Evolutionary conservation across 2,888 invertebrate genomes (phyloP), one percentile per base, ranked within the genome.

Genomic region (Dyspetes luteomarginatus): DNA sequence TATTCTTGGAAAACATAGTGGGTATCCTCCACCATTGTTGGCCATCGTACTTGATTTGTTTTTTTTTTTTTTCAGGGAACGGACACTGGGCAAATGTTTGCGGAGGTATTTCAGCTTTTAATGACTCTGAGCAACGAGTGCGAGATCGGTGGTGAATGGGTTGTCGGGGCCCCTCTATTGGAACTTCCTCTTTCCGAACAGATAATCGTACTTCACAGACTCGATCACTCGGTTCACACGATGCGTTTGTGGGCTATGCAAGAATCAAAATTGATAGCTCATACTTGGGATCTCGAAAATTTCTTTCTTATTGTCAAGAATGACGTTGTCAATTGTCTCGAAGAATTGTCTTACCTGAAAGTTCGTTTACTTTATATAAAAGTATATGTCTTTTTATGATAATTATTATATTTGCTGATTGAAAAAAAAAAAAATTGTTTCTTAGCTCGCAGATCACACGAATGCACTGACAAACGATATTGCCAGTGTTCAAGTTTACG

Each of bases 121-220:
- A 95, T 95, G 0, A 94, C 93, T 0, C 92, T 96, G 9, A 96
- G 95, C 86, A 97, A 97, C 90, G 95, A 95, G 86, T 97, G 96
- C 86, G 95, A 96, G 89, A 94, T 95, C 0, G 95, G 95, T 0
- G 94, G 94, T 86, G 95, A 96, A 84, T 95, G 95, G 93, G 94
- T 95, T 67, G 88, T 94, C 56, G 96, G 95, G 1, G 95, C 95
- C 0, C 96, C 96, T 0, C 92, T 96, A n/a, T 95, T 95, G 85
- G 95, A 96, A 86, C 90, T 97, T 76, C 96, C 97, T 0, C 93
- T 97, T 28, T 96, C 97, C 0, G 97, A 97, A 88, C 97, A 97
- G 91, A 97, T 97, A 89, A 95, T 97, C 1, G 95, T 96, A 24
- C 91, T 96, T 48, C 96, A 96, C 91, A 93, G 96, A 90, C 93